Percentiles rank a stretch among this genome's conserved stretches.
phyloP scores from a whole-genome alignment of 2,888 invertebrate genomes.

The Parnassius apollo region DNA sequence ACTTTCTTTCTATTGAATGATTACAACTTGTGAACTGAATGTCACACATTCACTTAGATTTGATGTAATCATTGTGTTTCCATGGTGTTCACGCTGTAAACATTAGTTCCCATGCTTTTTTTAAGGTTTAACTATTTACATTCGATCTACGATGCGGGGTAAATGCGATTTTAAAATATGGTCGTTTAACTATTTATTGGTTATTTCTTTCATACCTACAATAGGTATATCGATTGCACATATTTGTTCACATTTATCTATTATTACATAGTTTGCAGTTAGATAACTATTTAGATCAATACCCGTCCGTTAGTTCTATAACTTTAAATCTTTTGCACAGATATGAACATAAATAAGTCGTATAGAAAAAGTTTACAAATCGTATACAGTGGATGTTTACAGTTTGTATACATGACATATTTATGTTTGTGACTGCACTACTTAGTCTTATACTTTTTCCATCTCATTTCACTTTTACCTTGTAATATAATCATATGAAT shows the following conservation, averaged over 20 bases:
- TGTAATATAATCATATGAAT: too few species aligned
- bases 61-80: slow-evolving; percentile 14
- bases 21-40: neutral
- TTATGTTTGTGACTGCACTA: too few species aligned
- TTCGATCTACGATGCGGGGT: too few species aligned
- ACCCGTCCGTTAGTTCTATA: slow-evolving; percentile 70
- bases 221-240: too few species aligned
- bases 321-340: slow-evolving; percentile 28
- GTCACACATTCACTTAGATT: neutral
- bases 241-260: neutral
- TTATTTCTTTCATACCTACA: too few species aligned
- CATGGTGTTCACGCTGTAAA: slow-evolving; percentile 33
- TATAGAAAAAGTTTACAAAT: slow-evolving; percentile 4
- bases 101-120: neutral
- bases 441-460: too few species aligned
- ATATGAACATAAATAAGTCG: slow-evolving; percentile 29
- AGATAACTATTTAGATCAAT: slow-evolving; percentile 51
- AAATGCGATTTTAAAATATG: too few species aligned
- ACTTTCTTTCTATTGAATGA: neutral
- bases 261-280: slow-evolving; percentile 42
- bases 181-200: too few species aligned
- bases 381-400: neutral
- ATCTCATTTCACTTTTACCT: too few species aligned
- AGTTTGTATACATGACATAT: neutral
- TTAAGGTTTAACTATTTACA: too few species aligned